phyloP scores from a whole-genome alignment of 1,140 invertebrate genomes.

The Sinonovacula constricta region DNA sequence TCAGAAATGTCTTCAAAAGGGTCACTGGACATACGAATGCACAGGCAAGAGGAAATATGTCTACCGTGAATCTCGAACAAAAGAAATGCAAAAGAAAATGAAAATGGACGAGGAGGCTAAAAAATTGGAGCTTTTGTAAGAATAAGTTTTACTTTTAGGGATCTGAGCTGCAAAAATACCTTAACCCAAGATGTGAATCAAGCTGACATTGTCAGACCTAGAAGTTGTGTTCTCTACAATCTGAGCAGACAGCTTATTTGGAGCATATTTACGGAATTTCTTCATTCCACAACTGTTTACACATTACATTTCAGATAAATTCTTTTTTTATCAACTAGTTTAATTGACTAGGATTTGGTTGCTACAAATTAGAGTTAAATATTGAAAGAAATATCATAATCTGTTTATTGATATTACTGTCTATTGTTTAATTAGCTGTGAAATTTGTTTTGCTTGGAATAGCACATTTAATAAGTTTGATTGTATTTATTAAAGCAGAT shows the following conservation, averaged over 20 bases:
- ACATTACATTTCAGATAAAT: not conserved
- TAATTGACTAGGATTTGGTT: too few relatives aligned
- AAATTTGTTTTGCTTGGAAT: too few relatives aligned
- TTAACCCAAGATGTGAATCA: not conserved
- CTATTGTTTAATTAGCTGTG: too few relatives aligned
- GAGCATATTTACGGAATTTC: not conserved
- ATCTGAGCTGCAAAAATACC: not conserved
- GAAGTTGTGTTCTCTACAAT: not conserved
- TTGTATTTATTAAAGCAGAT: too few relatives aligned
- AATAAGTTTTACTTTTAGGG: conserved; percentile 22
- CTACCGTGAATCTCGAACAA: conserved; percentile 88
- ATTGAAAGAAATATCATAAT: too few relatives aligned
- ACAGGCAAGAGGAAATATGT: conserved; percentile 93
- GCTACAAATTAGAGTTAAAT: too few relatives aligned
- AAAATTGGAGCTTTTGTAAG: conserved; percentile 77
- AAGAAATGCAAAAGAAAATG: conserved; percentile 85
- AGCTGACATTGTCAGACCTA: not conserved
- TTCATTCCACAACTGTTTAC: not conserved
- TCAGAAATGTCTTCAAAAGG: conserved; percentile 93
- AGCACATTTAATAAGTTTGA: too few relatives aligned
- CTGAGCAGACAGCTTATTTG: not conserved
- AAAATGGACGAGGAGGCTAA: conserved; percentile 81
- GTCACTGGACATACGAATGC: conserved; percentile 96
- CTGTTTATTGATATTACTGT: too few relatives aligned
- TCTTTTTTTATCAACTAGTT: too few relatives aligned